Percentiles rank a stretch among this genome's conserved stretches.
phyloP scores from a whole-genome alignment of 37 sponge, comb jelly and placozoan species.

The Crambe crambe region DNA sequence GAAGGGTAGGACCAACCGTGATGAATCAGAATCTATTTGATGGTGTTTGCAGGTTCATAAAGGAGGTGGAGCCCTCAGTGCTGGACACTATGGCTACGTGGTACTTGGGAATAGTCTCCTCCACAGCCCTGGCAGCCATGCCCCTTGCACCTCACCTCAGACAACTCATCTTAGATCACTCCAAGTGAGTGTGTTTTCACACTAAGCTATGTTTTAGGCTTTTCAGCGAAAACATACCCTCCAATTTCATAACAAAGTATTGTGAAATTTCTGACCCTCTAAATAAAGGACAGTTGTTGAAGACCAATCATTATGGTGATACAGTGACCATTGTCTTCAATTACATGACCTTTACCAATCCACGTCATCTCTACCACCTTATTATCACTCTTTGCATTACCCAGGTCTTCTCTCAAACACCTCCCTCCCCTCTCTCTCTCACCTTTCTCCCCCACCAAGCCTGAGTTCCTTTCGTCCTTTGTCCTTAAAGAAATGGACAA shows the following conservation, averaged over 20 bases:
- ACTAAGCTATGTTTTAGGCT: too few species aligned
- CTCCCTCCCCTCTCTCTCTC: constrained; percentile 79
- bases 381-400: neutral
- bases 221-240: too few species aligned
- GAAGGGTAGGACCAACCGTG: neutral
- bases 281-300: neutral
- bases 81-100: constrained; percentile 73
- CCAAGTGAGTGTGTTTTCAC: too few species aligned
- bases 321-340: neutral
- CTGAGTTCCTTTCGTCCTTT: constrained; percentile 67
- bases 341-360: too few species aligned
- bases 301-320: neutral
- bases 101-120: constrained; percentile 62
- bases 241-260: too few species aligned
- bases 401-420: constrained; percentile 36
- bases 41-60: constrained; percentile 14
- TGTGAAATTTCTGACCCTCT: too few species aligned
- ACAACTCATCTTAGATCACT: constrained; percentile 61
- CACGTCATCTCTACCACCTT: too few species aligned
- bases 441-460: constrained; percentile 48
- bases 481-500: constrained; percentile 64
- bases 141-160: constrained; percentile 69
- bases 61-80: constrained; percentile 43
- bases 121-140: constrained; percentile 68
- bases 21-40: too few species aligned